A percentile compares a stretch with the other conserved stretches of the same genome.
Evolutionary conservation across 2,888 invertebrate genomes (phyloP).

Genomic region (Archips crataeganus): DNA sequence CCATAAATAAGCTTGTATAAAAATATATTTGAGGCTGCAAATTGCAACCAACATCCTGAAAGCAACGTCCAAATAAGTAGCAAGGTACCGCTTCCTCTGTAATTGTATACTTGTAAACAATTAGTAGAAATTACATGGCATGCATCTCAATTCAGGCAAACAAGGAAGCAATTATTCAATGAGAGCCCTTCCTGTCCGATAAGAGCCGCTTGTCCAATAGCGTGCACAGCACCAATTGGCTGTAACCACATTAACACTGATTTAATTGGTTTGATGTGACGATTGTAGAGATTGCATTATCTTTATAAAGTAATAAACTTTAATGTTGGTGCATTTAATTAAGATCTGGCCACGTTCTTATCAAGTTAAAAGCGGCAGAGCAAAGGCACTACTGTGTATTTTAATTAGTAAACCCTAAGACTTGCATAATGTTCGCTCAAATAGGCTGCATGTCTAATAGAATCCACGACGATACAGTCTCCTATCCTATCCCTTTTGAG

Average conservation of each 20-base stretch:
- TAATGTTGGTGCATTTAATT: background rate
- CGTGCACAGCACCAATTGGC: background rate
- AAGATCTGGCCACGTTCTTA: background rate
- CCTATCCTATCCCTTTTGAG: no score
- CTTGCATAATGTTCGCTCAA: background rate
- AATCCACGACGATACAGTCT: no score
- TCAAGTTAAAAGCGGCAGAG: background rate
- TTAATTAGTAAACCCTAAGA: background rate
- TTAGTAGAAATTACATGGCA: background rate
- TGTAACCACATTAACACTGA: background rate
- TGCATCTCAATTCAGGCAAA: background rate
- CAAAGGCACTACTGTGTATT: background rate
- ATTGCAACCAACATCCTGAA: no score
- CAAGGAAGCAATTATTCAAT: constrained; percentile 19
- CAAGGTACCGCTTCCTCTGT: background rate
- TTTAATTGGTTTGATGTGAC: background rate
- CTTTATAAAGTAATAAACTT: constrained; percentile 2
- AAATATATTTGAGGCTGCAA: no score
- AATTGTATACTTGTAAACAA: background rate
- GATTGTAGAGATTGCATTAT: background rate
- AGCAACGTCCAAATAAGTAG: no score
- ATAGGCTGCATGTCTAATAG: background rate
- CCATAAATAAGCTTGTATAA: no score
- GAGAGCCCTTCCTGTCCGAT: constrained; percentile 21
- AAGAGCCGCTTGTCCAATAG: constrained; percentile 1